Percentiles rank a stretch among this genome's conserved stretches.
phyloP scores from a whole-genome alignment of 1,140 invertebrate genomes.

The Tetragonula clypearis region DNA sequence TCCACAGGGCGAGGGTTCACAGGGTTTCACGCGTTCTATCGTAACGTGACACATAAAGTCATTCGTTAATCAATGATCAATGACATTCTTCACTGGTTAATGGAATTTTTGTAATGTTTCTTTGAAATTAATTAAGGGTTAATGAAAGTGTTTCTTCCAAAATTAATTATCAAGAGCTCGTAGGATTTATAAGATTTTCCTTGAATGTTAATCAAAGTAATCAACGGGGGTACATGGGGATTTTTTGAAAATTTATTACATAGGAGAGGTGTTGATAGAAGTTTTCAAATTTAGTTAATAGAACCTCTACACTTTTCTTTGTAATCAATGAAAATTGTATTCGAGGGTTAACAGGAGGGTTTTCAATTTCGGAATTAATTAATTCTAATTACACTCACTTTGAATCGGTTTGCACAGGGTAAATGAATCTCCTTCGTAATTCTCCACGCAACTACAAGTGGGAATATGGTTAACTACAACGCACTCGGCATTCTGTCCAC shows the following conservation, averaged over 20 bases:
- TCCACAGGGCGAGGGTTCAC: slow-evolving; percentile 87
- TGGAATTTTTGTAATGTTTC: background rate
- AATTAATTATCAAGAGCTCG: too few species aligned
- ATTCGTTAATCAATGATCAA: background rate
- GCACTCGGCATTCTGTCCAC: slow-evolving; percentile 87
- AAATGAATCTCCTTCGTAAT: slow-evolving; percentile 89
- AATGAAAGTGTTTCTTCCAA: background rate
- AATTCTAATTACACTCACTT: slow-evolving; percentile 73
- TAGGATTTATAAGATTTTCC: too few species aligned
- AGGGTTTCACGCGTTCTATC: slow-evolving; percentile 80
- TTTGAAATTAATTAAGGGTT: background rate
- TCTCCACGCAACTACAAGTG: slow-evolving; percentile 87
- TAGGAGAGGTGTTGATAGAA: too few species aligned
- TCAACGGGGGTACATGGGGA: background rate
- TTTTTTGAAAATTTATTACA: background rate
- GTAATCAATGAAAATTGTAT: background rate
- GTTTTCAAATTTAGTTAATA: too few species aligned
- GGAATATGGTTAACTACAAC: slow-evolving; percentile 85
- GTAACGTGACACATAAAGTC: slow-evolving; percentile 75
- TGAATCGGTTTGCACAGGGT: slow-evolving; percentile 77
- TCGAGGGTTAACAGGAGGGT: background rate
- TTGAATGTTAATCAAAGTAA: too few species aligned
- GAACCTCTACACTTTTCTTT: background rate
- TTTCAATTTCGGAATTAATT: background rate
- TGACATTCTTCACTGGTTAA: background rate